Base-by-base conservation (phyloP, 2,888 invertebrate species). In the Polymixis lichenea region DNA sequence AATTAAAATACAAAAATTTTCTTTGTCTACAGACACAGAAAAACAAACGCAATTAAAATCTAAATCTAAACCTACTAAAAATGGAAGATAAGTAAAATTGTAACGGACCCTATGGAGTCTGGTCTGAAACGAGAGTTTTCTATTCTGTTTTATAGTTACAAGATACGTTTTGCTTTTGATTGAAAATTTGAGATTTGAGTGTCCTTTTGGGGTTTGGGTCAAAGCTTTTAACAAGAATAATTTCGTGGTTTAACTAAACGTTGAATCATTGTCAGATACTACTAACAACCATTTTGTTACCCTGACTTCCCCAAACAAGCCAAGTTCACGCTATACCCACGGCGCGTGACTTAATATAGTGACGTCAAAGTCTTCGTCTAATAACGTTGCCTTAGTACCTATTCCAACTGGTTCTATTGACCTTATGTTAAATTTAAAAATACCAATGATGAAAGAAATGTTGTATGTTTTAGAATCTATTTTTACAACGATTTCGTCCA, bases 391-490 rank as follows among this genome's bases (percentile, higher is more conserved):
- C 6, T 15, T 25, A 55, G 19, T 55, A 58, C 22, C 49, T 53
- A 58, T 53, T 60, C 9, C 9, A 56, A 56, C 32, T 51, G 25
- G 64, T 75, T 65, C 22, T 53, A 53, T 75, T 75, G 55, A 62
- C 46, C 75, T 62, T 69, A 43, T 46, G 19, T 46, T 75, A 22
- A 25, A 75, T 17, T n/a, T 22, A 75, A 75, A 61, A 61, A 46
- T 53, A 61, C 43, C 17, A 32, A 46, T 46, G 11, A 46, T 46
- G 43, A 46, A 46, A 46, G 43, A 1, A 8, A 25, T 25, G 13
- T 17, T 22, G 3, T 25, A 6, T n/a, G 11, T 58, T 51, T 53
- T 51, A 25, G 1, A 58, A 28, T n/a, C 4, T 56, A 64, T 32
- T 19, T 75, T 32, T 32, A 32, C 32, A 22, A 19, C 19, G 9